Conservation (phyloP, 2,113 vertebrate species). For the Delphinus delphis region DNA sequence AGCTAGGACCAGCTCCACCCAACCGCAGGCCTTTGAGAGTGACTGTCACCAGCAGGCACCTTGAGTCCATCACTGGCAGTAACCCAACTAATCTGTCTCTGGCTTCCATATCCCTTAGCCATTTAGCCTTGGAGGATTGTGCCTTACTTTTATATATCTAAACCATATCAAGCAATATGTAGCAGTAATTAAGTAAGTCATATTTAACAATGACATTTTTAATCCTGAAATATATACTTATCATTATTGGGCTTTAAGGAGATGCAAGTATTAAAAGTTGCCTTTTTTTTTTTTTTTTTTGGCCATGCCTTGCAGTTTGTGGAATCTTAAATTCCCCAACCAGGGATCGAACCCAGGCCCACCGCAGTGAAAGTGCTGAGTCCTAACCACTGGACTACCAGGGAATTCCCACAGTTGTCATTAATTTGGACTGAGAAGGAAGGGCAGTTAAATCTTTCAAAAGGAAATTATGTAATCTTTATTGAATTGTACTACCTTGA, state of each 20-base stretch:
- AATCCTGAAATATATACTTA: not conserved
- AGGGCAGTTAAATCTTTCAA: conserved; percentile 4
- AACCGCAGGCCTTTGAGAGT: not conserved
- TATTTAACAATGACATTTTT: conserved; percentile 33
- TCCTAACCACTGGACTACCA: not conserved
- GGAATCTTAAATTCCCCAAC: not conserved
- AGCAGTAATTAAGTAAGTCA: conserved; percentile 23
- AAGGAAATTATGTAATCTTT: conserved; percentile 43
- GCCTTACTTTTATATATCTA: conserved; percentile 5
- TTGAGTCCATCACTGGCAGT: not conserved
- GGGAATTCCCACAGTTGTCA: not conserved
- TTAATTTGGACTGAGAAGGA: conserved; percentile 32
- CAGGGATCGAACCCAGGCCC: not conserved
- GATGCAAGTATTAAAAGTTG: not conserved
- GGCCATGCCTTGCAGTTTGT: not conserved
- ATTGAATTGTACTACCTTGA: conserved; percentile 29
- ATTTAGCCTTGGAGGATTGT: not conserved
- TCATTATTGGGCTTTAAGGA: conserved; percentile 24
- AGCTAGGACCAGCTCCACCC: not conserved
- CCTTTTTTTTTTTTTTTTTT: not conserved
- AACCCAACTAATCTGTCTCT: not conserved
- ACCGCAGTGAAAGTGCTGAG: not conserved
- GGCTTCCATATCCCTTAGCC: not conserved
- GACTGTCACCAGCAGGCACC: not conserved
- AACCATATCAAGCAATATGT: not conserved